Percentiles rank a stretch among this genome's conserved stretches.
Conservation (phyloP, 2,888 invertebrate species). For the Catocala fraxini region DNA sequence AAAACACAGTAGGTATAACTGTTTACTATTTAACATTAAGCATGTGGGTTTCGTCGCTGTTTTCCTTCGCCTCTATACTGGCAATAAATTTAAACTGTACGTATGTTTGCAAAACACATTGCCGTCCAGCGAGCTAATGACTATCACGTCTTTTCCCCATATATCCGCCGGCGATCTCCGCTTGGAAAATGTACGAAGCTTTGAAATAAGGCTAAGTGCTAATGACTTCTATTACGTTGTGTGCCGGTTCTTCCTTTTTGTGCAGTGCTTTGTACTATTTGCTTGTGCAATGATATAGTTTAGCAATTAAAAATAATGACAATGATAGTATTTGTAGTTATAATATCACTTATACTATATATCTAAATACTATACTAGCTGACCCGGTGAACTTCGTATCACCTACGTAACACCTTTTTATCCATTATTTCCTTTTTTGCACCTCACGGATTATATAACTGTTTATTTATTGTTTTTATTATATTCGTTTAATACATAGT, state of each 20-base stretch:
- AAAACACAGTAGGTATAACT: neutral
- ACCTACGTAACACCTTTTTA: too few relatives aligned
- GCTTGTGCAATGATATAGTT: too few relatives aligned
- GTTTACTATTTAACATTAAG: conserved; percentile 31
- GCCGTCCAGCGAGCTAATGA: conserved; percentile 28
- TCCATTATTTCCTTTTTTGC: too few relatives aligned
- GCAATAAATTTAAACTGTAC: conserved; percentile 37
- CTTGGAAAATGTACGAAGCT: conserved; percentile 16
- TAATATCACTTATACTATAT: too few relatives aligned
- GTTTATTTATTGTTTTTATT: too few relatives aligned
- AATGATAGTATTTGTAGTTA: too few relatives aligned
- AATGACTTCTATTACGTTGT: conserved; percentile 7
- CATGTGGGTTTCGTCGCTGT: conserved; percentile 29
- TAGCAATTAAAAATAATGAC: too few relatives aligned
- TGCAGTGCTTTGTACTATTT: too few relatives aligned
- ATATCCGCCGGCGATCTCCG: conserved; percentile 25
- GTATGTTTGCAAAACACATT: conserved; percentile 29
- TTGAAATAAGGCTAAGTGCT: conserved; percentile 25
- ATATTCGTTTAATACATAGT: too few relatives aligned
- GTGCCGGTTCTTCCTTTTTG: conserved; percentile 1
- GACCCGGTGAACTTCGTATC: too few relatives aligned
- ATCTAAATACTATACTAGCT: too few relatives aligned
- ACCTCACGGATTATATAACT: too few relatives aligned
- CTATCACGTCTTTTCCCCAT: conserved; percentile 23
- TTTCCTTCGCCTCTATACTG: conserved; percentile 14